phyloP scores from a whole-genome alignment of 2,797 vertebrate species.

The Acanthurus leucopareius region DNA sequence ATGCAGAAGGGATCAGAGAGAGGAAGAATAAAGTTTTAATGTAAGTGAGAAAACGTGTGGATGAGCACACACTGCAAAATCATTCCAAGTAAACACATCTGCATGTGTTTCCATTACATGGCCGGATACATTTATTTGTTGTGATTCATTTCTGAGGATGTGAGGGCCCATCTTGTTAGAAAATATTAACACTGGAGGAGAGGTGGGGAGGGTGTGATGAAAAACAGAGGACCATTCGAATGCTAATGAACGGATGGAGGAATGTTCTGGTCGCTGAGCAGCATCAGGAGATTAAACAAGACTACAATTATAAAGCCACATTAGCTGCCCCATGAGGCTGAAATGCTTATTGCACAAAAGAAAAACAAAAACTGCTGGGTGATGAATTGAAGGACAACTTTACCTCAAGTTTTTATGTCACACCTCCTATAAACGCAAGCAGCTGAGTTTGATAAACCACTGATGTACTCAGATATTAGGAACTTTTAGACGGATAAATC shows the following conservation, averaged over 20 bases:
- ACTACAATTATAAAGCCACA: background rate
- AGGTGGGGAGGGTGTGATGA: conserved; percentile 6
- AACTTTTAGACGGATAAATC: background rate
- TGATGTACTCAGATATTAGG: background rate
- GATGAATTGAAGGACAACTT: background rate
- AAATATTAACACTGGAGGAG: conserved; percentile 20
- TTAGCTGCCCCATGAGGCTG: background rate
- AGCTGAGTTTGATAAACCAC: no score
- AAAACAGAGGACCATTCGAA: conserved; percentile 29
- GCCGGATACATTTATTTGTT: conserved; percentile 43
- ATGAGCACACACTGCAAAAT: conserved; percentile 41
- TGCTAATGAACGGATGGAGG: conserved; percentile 21
- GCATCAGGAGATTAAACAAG: conserved; percentile 14
- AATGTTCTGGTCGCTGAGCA: conserved; percentile 15
- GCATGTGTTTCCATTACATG: conserved; percentile 52
- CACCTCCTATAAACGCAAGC: background rate
- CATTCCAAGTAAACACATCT: conserved; percentile 46
- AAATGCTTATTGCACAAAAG: background rate
- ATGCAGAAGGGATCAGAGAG: conserved; percentile 15
- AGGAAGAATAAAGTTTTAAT: conserved; percentile 26
- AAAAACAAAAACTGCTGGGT: background rate
- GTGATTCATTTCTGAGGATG: conserved; percentile 57
- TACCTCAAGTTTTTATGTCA: background rate
- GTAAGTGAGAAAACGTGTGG: conserved; percentile 15
- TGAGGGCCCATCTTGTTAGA: conserved; percentile 36